Evolutionary conservation across 2,113 vertebrate genomes (phyloP).

Genomic region (Mobula hypostoma): DNA sequence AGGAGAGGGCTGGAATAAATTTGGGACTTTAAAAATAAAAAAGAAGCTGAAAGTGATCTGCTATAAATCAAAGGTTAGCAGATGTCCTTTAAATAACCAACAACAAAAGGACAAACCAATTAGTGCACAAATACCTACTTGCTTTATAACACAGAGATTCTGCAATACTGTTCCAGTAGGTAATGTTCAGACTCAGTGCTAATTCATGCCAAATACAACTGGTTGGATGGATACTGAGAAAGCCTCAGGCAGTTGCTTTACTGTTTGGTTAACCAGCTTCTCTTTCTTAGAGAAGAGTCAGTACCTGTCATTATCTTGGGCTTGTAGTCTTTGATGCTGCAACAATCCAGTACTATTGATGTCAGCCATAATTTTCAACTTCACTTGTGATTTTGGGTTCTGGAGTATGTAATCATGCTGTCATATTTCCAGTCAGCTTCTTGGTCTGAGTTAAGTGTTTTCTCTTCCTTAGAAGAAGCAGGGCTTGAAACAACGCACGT

Average conservation of each 20-base stretch:
- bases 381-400: not conserved
- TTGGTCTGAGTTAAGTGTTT: not conserved
- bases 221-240: not conserved
- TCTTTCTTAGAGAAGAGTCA: not conserved
- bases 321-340: not conserved
- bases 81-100: not conserved
- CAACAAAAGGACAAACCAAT: not conserved
- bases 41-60: not conserved
- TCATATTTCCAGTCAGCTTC: not conserved
- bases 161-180: not conserved
- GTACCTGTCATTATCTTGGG: not conserved
- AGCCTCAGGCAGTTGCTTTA: not conserved
- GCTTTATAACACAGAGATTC: too few species aligned
- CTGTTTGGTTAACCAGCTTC: not conserved
- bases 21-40: not conserved
- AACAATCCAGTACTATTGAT: not conserved
- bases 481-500: not conserved
- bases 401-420: not conserved
- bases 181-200: too few species aligned
- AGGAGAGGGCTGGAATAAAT: not conserved
- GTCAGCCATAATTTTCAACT: not conserved
- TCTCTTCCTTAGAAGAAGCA: not conserved
- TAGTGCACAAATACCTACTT: not conserved
- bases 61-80: not conserved
- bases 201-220: not conserved